Evolutionary conservation across 2,797 vertebrate genomes (phyloP).

Genomic region (Artibeus lituratus): DNA sequence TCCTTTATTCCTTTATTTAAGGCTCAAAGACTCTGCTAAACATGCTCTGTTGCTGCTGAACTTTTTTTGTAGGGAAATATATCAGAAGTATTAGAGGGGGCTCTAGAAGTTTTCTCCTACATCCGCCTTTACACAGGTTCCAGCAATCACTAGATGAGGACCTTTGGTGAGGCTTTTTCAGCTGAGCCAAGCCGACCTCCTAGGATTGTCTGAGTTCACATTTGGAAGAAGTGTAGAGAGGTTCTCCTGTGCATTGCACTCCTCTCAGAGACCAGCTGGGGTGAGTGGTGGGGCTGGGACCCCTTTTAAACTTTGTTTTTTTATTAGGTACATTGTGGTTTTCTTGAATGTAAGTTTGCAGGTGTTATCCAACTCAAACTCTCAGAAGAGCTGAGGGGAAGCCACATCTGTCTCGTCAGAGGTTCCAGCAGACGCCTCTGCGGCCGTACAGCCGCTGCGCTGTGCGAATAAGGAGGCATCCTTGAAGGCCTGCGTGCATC

Average conservation of each 20-base stretch:
- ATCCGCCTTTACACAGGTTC: neutral
- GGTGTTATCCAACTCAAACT: neutral
- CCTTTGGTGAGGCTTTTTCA: neutral
- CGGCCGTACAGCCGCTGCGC: neutral
- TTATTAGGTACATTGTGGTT: neutral
- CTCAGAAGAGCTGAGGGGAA: neutral
- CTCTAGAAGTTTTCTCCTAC: neutral
- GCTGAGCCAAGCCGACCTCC: neutral
- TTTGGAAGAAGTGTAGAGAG: neutral
- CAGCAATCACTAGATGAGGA: neutral
- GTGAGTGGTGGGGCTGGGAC: neutral
- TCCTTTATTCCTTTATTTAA: neutral
- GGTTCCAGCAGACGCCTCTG: neutral
- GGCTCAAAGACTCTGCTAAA: neutral
- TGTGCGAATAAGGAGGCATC: neutral
- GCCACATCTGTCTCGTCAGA: neutral
- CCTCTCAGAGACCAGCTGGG: neutral
- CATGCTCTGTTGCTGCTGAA: neutral
- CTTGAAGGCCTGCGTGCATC: neutral
- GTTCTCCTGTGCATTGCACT: rapidly evolving
- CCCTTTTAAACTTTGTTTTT: neutral
- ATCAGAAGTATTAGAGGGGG: neutral
- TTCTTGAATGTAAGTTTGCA: neutral
- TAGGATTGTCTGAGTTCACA: neutral
- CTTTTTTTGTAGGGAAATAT: neutral